Evolutionary conservation across 92 coral and sea anemone genomes (phyloP).

Genomic region (Plumapathes pennacea): DNA sequence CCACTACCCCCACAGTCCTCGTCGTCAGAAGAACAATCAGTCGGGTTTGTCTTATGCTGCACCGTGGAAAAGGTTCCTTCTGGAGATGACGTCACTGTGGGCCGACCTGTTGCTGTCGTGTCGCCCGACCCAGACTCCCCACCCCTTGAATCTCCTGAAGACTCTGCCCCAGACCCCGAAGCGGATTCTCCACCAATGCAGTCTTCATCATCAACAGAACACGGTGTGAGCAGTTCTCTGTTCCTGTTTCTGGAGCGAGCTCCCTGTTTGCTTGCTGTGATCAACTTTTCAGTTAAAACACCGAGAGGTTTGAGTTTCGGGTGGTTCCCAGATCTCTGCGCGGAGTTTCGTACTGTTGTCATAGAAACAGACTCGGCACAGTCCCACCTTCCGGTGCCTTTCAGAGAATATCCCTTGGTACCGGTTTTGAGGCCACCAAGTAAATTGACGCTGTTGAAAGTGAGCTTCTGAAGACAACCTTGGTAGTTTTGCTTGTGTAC

Average conservation of each 20-base stretch:
- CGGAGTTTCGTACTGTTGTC: background rate
- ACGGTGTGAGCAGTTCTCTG: background rate
- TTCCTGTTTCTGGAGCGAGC: background rate
- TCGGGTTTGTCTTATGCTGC: no score
- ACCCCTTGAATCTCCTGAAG: constrained; percentile 2
- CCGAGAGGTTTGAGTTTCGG: no score
- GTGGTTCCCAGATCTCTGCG: no score
- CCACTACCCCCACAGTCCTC: no score
- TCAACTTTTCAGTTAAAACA: no score
- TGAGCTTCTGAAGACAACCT: constrained; percentile 42
- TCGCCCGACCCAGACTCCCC: background rate
- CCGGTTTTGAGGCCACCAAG: background rate
- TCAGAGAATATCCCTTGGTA: background rate
- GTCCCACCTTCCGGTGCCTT: constrained; percentile 5
- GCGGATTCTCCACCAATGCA: constrained; percentile 6
- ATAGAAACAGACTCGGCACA: constrained; percentile 9
- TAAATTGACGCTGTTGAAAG: constrained; percentile 32
- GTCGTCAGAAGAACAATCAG: no score
- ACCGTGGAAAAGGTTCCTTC: no score
- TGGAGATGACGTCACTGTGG: no score
- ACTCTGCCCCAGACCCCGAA: constrained; percentile 5
- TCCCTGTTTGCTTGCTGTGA: no score
- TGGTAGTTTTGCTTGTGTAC: constrained; percentile 18
- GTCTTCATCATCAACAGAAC: constrained; percentile 37
- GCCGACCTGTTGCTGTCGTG: no score